A percentile compares a stretch with the other conserved stretches of the same genome.
phyloP scores from a whole-genome alignment of 64 coral and sea anemone genomes.

The Stylophora pistillata region DNA sequence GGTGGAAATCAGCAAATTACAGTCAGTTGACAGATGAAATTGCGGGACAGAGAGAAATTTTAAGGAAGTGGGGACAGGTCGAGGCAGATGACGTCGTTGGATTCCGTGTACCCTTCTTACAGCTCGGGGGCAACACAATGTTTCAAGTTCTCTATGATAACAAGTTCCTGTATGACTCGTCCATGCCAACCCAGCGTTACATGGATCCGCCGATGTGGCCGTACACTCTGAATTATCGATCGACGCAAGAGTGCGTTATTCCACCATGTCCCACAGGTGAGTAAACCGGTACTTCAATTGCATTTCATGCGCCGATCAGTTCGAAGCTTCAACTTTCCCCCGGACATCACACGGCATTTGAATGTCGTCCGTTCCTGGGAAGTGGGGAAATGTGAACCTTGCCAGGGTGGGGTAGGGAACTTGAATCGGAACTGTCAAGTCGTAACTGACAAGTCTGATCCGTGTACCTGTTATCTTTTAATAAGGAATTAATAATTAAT shows the following conservation, averaged over 20 bases:
- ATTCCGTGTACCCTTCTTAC: slow-evolving; percentile 81
- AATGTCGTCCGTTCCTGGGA: too few relatives aligned
- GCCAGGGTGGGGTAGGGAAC: too few relatives aligned
- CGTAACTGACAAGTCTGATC: too few relatives aligned
- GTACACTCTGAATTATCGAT: slow-evolving; percentile 80
- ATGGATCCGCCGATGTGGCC: slow-evolving; percentile 89
- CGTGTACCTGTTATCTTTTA: too few relatives aligned
- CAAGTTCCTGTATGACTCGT: slow-evolving; percentile 84
- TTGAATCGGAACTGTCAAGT: too few relatives aligned
- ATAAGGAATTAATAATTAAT: too few relatives aligned
- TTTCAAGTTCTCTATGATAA: slow-evolving; percentile 78
- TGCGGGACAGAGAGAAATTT: slow-evolving; percentile 82
- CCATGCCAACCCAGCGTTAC: slow-evolving; percentile 69
- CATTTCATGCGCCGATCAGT: too few relatives aligned
- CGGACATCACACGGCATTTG: too few relatives aligned
- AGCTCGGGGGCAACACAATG: slow-evolving; percentile 80
- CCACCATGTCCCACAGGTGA: slow-evolving; percentile 82
- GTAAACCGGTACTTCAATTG: background rate
- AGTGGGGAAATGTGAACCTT: too few relatives aligned
- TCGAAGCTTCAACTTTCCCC: too few relatives aligned
- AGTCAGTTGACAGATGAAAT: slow-evolving; percentile 69
- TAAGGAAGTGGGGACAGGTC: slow-evolving; percentile 79
- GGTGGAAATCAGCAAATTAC: slow-evolving; percentile 89
- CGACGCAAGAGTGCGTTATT: slow-evolving; percentile 88
- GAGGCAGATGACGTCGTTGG: slow-evolving; percentile 66